Conservation (phyloP, 1,140 invertebrate genomes). For the Trichonephila clavipes region DNA sequence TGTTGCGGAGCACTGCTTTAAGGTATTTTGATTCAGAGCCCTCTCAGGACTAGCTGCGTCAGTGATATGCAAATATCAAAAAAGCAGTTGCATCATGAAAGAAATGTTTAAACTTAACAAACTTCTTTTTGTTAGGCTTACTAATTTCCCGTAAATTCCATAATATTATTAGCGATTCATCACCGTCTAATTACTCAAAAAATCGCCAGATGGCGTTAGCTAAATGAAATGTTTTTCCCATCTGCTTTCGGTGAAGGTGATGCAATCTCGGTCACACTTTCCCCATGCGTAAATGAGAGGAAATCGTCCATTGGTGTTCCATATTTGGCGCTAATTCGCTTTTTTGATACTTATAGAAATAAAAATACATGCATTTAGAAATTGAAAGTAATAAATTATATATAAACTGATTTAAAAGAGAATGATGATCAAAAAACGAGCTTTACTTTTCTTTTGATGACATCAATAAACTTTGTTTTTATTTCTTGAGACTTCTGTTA, state of each 20-base stretch:
- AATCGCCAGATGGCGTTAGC: neutral
- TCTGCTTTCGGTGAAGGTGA: neutral
- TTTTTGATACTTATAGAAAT: neutral
- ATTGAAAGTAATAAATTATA: neutral
- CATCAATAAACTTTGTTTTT: too few relatives aligned
- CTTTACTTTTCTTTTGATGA: too few relatives aligned
- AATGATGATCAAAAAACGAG: neutral
- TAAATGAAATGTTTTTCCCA: neutral
- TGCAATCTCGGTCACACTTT: constrained; percentile 23
- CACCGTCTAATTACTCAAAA: neutral
- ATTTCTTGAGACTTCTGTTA: too few relatives aligned
- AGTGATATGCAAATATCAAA: too few relatives aligned
- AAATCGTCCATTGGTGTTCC: neutral
- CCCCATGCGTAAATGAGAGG: neutral
- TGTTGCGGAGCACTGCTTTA: too few relatives aligned
- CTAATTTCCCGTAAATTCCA: too few relatives aligned
- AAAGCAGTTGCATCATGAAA: too few relatives aligned
- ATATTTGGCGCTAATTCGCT: neutral
- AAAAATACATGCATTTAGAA: too few relatives aligned
- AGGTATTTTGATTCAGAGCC: too few relatives aligned
- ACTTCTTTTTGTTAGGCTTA: too few relatives aligned
- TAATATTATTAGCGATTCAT: neutral
- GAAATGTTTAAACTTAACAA: too few relatives aligned
- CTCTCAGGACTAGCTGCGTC: too few relatives aligned
- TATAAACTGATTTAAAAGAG: neutral